Evolutionary conservation across 2,797 vertebrate species (phyloP).

Genomic region (Melanotaenia pygmaea): DNA sequence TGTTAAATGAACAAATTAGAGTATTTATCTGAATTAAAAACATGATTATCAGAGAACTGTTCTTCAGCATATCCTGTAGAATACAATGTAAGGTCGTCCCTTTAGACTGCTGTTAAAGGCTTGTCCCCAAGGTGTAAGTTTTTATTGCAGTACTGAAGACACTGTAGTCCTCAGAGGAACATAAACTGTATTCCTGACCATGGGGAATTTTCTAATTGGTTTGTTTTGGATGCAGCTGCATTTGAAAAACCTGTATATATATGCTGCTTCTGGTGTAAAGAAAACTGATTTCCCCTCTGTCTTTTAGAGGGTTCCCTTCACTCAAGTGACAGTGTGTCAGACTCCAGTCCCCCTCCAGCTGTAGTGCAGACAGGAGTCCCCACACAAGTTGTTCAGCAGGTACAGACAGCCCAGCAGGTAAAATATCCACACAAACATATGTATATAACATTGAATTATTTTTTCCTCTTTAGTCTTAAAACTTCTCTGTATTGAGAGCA

Average conservation of each 20-base stretch:
- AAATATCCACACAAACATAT: conserved; percentile 21
- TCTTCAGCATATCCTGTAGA: no score
- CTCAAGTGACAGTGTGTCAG: conserved; percentile 89
- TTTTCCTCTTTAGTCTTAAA: conserved; percentile 10
- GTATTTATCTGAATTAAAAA: no score
- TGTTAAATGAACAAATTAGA: no score
- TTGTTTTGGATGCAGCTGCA: background rate
- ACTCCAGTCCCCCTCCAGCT: conserved; percentile 89
- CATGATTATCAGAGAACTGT: no score
- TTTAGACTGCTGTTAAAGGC: background rate
- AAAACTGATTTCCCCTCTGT: conserved; percentile 14
- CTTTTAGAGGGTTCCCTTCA: conserved; percentile 90
- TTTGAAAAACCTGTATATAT: background rate
- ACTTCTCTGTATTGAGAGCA: background rate
- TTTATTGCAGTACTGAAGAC: background rate
- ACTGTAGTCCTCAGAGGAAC: background rate
- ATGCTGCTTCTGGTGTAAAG: background rate
- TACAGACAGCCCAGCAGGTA: conserved; percentile 91
- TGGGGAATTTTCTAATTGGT: background rate
- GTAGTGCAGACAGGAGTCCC: conserved; percentile 91
- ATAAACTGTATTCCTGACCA: background rate
- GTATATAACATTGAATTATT: background rate
- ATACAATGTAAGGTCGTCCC: background rate
- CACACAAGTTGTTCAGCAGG: conserved; percentile 94
- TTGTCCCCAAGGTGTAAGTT: background rate